Evolutionary conservation across 2,113 vertebrate genomes (phyloP), one percentile per base, ranked within the genome.

Genomic region (Arizona elegans): DNA sequence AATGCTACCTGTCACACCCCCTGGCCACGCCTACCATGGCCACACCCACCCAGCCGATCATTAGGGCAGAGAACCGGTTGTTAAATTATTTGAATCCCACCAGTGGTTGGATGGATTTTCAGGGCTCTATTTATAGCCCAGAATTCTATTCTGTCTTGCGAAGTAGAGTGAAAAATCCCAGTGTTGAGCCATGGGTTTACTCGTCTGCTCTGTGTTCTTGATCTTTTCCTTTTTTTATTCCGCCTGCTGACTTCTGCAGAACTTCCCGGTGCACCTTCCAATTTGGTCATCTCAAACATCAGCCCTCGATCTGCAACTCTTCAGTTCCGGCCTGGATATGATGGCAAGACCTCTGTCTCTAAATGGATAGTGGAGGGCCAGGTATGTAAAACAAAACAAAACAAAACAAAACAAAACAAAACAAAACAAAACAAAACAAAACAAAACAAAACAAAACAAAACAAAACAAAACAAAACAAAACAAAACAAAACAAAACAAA

Each of bases 241-340:
- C 2, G 0, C 0, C 11, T 91, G 93, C 89, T 12, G 85, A 0
- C 52, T 86, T 70, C 23, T 92, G 11, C 89, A 99, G 99, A 99
- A 87, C 99, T 99, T 93, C 99, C 99, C 3, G 98, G 99, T 2
- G 98, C 98, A 43, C 99, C 99, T 0, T 98, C 98, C 89, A 98
- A 99, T 94, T 97, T 99, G 65, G 98, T 99, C 95, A 99, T 99
- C 90, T 98, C 98, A 95, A 99, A 99, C 97, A 99, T 99, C 95
- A 99, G 99, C 95, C 99, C 99, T 85, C 98, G 98, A 54, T 98
- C 98, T 0, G 98, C 98, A 93, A 98, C 98, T 0, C 97, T 99
- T 1, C 98, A 98, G 38, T 99, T 99, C 97, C 98, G 98, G 1
- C 98, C 98, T 0, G 99, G 99, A 0, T 97, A 98, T 0, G 98